phyloP scores from a whole-genome alignment of 1,140 invertebrate species.

The Wasmannia auropunctata region DNA sequence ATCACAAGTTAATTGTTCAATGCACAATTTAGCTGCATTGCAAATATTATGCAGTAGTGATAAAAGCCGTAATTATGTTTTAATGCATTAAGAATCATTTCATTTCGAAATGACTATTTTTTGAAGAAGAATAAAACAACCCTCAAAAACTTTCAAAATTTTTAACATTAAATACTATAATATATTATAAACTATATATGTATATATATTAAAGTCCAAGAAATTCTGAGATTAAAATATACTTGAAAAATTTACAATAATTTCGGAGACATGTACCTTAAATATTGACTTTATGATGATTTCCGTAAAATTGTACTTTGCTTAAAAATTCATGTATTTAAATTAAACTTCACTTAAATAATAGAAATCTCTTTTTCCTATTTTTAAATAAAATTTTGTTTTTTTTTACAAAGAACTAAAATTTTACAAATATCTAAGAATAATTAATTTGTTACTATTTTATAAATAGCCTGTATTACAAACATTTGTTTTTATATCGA shows the following conservation, averaged over 20 bases:
- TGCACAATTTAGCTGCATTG: neutral
- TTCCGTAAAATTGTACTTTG: neutral
- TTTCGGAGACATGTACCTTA: neutral
- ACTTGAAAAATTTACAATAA: neutral
- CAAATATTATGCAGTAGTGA: neutral
- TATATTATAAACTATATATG: neutral
- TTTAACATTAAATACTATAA: constrained; percentile 1
- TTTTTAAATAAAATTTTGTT: neutral
- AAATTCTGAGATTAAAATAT: neutral
- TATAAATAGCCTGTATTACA: neutral
- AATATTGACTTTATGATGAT: neutral
- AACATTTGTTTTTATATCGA: neutral
- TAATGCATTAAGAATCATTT: neutral
- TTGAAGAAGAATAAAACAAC: neutral
- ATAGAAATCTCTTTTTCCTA: neutral
- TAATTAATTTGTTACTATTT: neutral
- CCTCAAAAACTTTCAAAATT: too few relatives aligned
- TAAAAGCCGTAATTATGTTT: neutral
- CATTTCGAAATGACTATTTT: neutral
- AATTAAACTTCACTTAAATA: neutral
- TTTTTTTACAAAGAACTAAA: neutral
- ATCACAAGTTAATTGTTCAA: neutral
- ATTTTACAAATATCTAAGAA: neutral
- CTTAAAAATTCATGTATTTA: neutral
- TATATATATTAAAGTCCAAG: neutral